Conservation (phyloP, 2,797 vertebrate species). For the Hypotaenidia okinawae region DNA sequence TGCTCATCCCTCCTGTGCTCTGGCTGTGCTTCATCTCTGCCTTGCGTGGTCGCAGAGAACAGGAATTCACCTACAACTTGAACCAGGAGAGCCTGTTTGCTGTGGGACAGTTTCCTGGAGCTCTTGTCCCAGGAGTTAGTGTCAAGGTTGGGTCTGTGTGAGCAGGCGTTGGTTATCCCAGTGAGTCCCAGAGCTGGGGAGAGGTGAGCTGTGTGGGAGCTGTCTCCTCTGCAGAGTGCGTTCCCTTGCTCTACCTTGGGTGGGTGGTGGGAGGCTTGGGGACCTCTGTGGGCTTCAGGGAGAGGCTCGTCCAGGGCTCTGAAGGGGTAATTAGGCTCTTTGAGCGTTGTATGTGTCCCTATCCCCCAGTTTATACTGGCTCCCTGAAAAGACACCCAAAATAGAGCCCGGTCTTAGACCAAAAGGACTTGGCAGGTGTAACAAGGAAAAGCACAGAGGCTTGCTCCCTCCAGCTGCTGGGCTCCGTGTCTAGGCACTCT, state of each 20-base stretch:
- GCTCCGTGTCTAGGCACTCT: neutral
- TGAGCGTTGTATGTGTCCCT: neutral
- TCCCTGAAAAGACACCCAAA: neutral
- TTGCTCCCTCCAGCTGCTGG: neutral
- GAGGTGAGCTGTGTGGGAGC: neutral
- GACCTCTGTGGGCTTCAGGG: neutral
- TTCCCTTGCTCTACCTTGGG: neutral
- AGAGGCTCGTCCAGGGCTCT: neutral
- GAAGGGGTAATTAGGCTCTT: neutral
- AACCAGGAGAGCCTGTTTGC: neutral
- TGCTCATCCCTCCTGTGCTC: neutral
- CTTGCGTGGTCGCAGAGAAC: neutral
- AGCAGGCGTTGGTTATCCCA: neutral
- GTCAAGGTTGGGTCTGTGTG: neutral
- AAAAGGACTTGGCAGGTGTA: neutral
- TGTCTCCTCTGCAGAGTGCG: neutral
- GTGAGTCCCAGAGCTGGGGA: neutral
- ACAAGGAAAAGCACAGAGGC: neutral
- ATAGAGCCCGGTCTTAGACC: neutral
- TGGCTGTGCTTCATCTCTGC: neutral
- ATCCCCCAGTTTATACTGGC: neutral
- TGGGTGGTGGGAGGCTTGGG: fast-evolving
- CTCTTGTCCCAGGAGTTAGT: neutral
- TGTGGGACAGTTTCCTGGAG: neutral
- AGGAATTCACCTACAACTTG: neutral